Conservation (phyloP, 1,140 invertebrate genomes). For the Drosophila azteca region DNA sequence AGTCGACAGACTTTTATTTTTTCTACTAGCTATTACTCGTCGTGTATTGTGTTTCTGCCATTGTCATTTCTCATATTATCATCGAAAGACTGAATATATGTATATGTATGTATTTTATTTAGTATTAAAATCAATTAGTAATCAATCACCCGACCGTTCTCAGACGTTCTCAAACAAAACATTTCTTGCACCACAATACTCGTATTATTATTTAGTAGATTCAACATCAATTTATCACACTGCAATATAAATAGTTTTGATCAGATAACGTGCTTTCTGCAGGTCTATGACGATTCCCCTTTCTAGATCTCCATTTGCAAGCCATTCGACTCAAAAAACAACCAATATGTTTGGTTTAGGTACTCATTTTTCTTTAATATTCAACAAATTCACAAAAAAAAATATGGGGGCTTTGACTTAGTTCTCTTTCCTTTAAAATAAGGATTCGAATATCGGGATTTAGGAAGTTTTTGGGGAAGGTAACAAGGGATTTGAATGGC, state of each 20-base stretch:
- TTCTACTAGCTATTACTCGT: neutral
- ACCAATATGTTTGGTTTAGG: conserved; percentile 6
- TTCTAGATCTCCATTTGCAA: neutral
- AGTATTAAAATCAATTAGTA: conserved; percentile 33
- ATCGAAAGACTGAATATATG: conserved; percentile 22
- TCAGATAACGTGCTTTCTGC: neutral
- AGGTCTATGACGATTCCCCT: neutral
- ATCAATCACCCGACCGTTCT: conserved; percentile 23
- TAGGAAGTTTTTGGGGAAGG: neutral
- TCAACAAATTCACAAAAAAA: conserved; percentile 18
- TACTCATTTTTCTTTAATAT: conserved; percentile 39
- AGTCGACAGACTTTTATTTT: conserved; percentile 16
- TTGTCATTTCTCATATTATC: conserved; percentile 49
- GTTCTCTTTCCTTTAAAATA: conserved; percentile 19
- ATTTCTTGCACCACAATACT: neutral
- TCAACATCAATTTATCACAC: too few relatives aligned
- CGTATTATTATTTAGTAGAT: conserved; percentile 1
- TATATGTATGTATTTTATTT: conserved; percentile 12
- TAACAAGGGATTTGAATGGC: conserved; percentile 9
- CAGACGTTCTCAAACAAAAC: conserved; percentile 12
- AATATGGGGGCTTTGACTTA: conserved; percentile 20
- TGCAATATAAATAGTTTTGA: neutral
- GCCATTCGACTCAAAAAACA: neutral
- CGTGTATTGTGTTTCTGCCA: conserved; percentile 46
- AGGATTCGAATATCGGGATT: conserved; percentile 1